Conservation (phyloP, 2,113 vertebrate genomes). For the Phocoena phocoena region DNA sequence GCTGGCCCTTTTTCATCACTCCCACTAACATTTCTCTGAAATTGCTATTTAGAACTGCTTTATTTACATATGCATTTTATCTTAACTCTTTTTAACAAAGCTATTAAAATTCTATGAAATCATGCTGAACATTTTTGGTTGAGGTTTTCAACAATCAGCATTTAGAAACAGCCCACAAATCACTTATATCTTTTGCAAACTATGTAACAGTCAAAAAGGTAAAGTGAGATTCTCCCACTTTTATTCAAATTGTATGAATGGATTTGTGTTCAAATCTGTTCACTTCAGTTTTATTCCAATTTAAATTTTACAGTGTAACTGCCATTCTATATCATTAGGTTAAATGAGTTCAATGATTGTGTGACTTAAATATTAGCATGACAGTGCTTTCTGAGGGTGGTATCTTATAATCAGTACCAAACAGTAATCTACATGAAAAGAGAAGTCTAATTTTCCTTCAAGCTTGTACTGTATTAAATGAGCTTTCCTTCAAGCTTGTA, state of each 20-base stretch:
- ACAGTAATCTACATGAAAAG: constrained; percentile 85
- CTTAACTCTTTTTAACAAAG: constrained; percentile 53
- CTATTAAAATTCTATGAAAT: constrained; percentile 68
- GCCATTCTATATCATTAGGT: background rate
- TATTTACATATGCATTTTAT: constrained; percentile 59
- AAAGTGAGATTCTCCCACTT: constrained; percentile 18
- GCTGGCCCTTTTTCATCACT: background rate
- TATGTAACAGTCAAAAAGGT: background rate
- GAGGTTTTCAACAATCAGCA: constrained; percentile 29
- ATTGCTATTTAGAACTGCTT: constrained; percentile 17
- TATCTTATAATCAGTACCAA: constrained; percentile 3
- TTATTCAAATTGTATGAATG: background rate
- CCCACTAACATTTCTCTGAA: constrained; percentile 27
- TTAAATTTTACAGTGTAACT: background rate
- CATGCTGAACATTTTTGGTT: constrained; percentile 34
- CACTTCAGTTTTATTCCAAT: background rate
- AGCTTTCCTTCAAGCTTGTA: constrained; percentile 63
- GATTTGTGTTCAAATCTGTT: background rate
- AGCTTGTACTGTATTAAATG: constrained; percentile 85
- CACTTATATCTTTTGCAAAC: constrained; percentile 10
- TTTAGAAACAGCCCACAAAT: constrained; percentile 32
- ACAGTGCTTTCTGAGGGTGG: background rate
- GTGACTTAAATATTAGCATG: background rate
- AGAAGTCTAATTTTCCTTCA: constrained; percentile 78
- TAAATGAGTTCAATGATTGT: background rate